Base-by-base conservation (phyloP, 2,113 vertebrate genomes). In the Leucopternis melanops region DNA sequence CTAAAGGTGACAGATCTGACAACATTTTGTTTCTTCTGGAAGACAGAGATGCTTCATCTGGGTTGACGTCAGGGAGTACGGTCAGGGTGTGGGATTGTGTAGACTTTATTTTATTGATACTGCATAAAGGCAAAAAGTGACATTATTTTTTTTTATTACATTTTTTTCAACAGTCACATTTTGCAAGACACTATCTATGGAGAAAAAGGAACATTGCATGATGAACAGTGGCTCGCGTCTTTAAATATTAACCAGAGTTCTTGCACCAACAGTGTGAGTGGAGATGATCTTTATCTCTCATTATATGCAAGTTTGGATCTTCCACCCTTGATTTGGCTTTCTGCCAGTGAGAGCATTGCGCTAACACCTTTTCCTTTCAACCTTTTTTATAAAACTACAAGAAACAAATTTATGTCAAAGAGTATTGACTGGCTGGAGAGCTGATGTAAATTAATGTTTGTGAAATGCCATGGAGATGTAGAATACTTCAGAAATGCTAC, bases 251-350 rank as follows among this genome's bases (percentile, higher is more conserved):
- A 80, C 44, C 36, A 81, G 57, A 62, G 49, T n/a, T 91, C 88
- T 96, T 94, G 47, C 44, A 80, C 83, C 49, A 52, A 69, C 36
- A 87, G 54, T 13, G 67, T 17, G 20, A 66, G 59, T 9, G 13
- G 74, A 87, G 82, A 89, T 94, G 88, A 96, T 96, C 61, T 80
- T 82, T 92, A 86, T 57, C 93, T 97, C 91, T 96, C 94, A 94
- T 97, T 96, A 92, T 55, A 97, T 69, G 75, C 5, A 15, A 16
- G 38, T 80, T 42, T 63, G 90, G 49, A 65, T 91, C 81, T 95
- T 87, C 75, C 69, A 91, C 61, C 29, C 86, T 90, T 77, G 38
- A 58, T 81, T 93, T 81, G 82, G 52, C 66, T 96, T 96, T 94
- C 75, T 65, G 77, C 62, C 95, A 83, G 52, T 3, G 31, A 71